phyloP scores from a whole-genome alignment of 2,888 invertebrate genomes.

The Drosophila meridionalis region DNA sequence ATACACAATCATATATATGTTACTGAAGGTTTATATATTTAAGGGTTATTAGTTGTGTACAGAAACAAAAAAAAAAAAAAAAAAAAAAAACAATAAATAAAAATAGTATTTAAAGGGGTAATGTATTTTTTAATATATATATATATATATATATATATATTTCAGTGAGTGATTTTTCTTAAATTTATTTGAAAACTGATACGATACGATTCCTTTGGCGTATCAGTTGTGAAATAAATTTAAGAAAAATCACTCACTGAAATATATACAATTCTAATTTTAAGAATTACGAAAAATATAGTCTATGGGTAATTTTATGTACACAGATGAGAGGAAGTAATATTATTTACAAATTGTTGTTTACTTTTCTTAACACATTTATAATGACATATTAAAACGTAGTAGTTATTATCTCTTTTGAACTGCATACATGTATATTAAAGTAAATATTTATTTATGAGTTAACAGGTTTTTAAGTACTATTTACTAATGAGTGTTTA shows the following conservation, averaged over 20 bases:
- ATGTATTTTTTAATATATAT: too few relatives aligned
- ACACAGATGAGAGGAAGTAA: constrained; percentile 13
- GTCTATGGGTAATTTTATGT: neutral
- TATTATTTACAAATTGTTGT: constrained; percentile 19
- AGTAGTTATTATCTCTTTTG: constrained; percentile 14
- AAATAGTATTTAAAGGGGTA: too few relatives aligned
- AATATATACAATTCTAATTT: neutral
- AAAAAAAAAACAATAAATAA: too few relatives aligned
- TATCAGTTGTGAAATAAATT: too few relatives aligned
- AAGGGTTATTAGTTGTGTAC: neutral
- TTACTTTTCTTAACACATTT: constrained; percentile 13
- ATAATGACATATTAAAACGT: constrained; percentile 25
- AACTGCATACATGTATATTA: neutral
- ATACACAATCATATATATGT: neutral
- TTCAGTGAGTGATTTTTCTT: too few relatives aligned
- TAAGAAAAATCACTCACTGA: too few relatives aligned
- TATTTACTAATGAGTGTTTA: constrained; percentile 25
- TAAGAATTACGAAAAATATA: neutral
- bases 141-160: neutral
- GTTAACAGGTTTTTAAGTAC: constrained; percentile 42
- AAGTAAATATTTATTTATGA: constrained; percentile 41
- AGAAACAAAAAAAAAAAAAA: too few relatives aligned
- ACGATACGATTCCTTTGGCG: too few relatives aligned
- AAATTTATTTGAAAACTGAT: too few relatives aligned
- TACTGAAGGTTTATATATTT: neutral